Evolutionary conservation across 2,113 vertebrate genomes (phyloP), one percentile per base, ranked within the genome.

Genomic region (Melospiza georgiana): DNA sequence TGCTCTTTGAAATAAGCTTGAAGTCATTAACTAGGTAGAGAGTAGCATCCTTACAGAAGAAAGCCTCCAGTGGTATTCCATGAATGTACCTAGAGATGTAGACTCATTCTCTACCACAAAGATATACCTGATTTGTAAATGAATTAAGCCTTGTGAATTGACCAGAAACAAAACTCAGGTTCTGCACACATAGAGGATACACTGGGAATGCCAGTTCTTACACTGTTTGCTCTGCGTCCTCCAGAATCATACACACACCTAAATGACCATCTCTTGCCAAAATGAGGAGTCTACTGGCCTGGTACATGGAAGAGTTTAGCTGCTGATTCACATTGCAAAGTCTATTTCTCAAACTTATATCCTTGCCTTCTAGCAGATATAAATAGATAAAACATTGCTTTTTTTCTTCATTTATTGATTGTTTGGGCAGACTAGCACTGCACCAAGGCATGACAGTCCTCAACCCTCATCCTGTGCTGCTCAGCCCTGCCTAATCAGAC

Each of bases 101-200:
- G 57, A 67, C 49, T 74, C 37, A 18, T 37, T 78, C 52, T 23
- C 52, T 66, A 52, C n/a, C 27, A 52, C 49, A 86, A 22, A 84
- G 71, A 84, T 46, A 62, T 22, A 61, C 37, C 67, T 72, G 57
- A 86, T 92, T 88, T 90, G 51, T 71, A 66, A 93, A 91, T 67
- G 2, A 95, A 73, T 89, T 80, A 85, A 88, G n/a, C 20, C 41
- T 74, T 92, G 75, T 88, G 63, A 93, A 90, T 25, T 10, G 63
- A 71, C 35, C 84, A 90, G 66, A 48, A 87, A 76, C 15, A 90
- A 90, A 93, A 46, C 9, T 15, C 0, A 6, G 23, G 37, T 86
- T 67, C 44, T 94, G 62, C 28, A 69, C n/a, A 63, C 16, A 61
- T 19, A 46, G 1, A 77, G 28, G 87, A 83, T 14, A 17, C 23